Conservation (phyloP, 2,113 vertebrate genomes). For the Erinaceus europaeus region DNA sequence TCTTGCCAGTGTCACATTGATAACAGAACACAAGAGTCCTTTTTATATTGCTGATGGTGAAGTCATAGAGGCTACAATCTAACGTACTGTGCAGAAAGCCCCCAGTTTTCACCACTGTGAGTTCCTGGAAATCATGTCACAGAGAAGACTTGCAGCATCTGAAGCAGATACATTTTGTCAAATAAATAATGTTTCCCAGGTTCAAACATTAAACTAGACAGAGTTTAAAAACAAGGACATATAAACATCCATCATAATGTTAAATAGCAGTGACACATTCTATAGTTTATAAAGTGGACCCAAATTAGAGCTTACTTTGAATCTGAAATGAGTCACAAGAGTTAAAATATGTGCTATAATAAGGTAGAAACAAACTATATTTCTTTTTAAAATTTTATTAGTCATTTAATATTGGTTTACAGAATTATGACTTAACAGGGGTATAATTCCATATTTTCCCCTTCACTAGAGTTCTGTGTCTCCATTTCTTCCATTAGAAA, state of each 20-base stretch:
- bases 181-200: background rate
- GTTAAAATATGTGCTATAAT: too few species aligned
- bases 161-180: conserved; percentile 12
- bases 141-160: background rate
- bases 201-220: background rate
- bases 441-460: too few species aligned
- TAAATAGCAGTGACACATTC: background rate
- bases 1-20: background rate
- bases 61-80: background rate
- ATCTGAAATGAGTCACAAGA: background rate
- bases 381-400: too few species aligned
- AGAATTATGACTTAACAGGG: too few species aligned
- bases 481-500: too few species aligned
- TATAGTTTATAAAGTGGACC: background rate
- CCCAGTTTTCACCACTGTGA: conserved; percentile 46
- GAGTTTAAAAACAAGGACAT: background rate
- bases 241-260: background rate
- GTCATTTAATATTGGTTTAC: too few species aligned
- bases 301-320: background rate
- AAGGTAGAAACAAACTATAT: too few species aligned
- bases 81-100: conserved; percentile 47
- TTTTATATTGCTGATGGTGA: background rate
- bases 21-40: background rate
- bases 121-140: conserved; percentile 64
- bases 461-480: too few species aligned